Conservation (phyloP, 64 coral and sea anemone species). For the Actinia tenebrosa region DNA sequence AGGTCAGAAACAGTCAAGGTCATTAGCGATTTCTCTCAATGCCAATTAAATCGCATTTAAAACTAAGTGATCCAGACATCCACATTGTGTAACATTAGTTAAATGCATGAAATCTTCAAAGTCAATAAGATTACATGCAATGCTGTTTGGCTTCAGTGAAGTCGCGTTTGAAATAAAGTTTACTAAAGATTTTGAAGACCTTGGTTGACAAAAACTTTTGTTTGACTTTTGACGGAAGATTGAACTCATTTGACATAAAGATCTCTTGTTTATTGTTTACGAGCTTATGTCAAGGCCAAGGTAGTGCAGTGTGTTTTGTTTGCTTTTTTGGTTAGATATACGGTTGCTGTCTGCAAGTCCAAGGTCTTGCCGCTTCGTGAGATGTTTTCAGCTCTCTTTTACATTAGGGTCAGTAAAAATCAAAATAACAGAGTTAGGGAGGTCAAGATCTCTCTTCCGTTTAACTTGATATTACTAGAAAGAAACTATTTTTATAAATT, state of each 20-base stretch:
- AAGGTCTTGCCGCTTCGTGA: not conserved
- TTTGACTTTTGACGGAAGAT: not conserved
- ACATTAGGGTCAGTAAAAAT: slow-evolving; percentile 2
- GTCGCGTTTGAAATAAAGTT: not conserved
- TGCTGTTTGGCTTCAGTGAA: too few species aligned
- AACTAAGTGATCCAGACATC: not conserved
- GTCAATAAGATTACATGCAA: not conserved
- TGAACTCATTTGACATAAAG: not conserved
- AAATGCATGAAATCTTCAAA: not conserved
- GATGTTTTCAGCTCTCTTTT: not conserved
- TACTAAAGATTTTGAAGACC: not conserved
- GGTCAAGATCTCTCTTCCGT: not conserved
- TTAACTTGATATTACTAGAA: not conserved
- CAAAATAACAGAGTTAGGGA: not conserved
- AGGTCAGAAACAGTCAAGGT: not conserved
- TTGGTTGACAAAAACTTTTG: not conserved
- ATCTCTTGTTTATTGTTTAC: slow-evolving; percentile 7
- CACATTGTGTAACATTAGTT: not conserved
- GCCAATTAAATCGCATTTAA: not conserved
- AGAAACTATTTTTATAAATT: not conserved
- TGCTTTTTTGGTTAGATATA: not conserved
- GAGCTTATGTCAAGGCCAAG: slow-evolving; percentile 2
- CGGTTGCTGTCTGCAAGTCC: not conserved
- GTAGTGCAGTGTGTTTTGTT: not conserved
- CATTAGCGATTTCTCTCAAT: not conserved